These are phyloP conservation scores for Pterocles gutturalis DNA, from an alignment of 2,113 vertebrate species.

Conservation along the genomic window DNA sequence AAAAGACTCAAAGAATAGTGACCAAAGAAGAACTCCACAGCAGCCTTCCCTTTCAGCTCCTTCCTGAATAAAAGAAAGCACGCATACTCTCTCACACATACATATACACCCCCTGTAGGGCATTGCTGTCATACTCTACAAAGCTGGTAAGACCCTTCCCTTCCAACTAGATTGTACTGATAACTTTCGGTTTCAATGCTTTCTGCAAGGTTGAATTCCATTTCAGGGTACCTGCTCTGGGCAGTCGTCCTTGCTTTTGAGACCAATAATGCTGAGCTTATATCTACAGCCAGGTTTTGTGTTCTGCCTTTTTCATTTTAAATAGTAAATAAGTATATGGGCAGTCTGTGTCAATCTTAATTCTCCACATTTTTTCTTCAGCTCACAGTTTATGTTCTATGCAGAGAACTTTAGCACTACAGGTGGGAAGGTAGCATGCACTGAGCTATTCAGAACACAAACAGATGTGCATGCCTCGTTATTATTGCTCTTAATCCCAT, in stretches of 20 bases:
- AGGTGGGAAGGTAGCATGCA: background rate
- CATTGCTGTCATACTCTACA: background rate
- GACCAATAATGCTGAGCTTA: background rate
- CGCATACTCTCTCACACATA: background rate
- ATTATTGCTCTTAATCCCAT: background rate
- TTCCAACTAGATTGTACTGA: background rate
- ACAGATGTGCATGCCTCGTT: background rate
- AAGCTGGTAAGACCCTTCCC: background rate
- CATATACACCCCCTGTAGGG: accelerated
- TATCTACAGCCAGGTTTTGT: background rate
- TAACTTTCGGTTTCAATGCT: background rate
- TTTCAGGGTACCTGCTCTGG: background rate
- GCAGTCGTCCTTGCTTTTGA: background rate
- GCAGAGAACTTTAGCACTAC: background rate
- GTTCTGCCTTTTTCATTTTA: background rate
- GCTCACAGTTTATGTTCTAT: background rate
- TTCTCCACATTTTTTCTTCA: background rate
- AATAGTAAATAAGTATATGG: background rate
- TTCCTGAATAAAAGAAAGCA: background rate
- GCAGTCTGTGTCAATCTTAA: background rate
- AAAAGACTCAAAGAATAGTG: background rate
- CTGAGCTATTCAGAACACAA: background rate
- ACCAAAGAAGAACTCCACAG: background rate
- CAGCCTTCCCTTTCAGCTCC: background rate
- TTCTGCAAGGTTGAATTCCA: background rate